Evolutionary conservation across 1,140 invertebrate genomes (phyloP), one percentile per base, ranked within the genome.

Genomic region (Drosophila kikkawai): DNA sequence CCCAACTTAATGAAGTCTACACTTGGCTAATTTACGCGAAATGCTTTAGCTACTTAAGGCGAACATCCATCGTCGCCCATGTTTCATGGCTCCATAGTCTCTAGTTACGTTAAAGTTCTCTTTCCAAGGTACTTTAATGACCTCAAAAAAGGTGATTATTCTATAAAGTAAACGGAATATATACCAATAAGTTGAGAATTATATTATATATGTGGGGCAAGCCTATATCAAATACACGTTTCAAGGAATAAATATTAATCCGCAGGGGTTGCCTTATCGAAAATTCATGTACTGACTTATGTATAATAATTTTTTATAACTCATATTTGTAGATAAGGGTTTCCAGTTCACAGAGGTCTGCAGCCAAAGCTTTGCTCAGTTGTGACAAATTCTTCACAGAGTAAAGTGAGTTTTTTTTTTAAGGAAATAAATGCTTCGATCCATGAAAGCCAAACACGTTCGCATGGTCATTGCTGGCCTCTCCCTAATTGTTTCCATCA

Each of bases 1-100:
- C 85, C 77, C 80, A 90, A 81, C 84, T 87, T 87, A 87, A 87
- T 87, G 84, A 87, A 87, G 84, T 87, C 84, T 84, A 90, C 84
- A 90, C 80, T 87, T 75, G 74, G 80, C 84, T 88, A 88, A 87
- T 88, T 87, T 87, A 90, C 81, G 82, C 75, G 79, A 82, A 86
- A 86, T 73, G 79, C 82, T 80, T 67, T 78, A 66, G 50, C 66
- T 66, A 67, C 73, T 48, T 77, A 77, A 53, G 45, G 42, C 29
- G 37, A 53, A 39, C 36, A 53, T 58, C 37, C 53, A 51, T 59
- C 36, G 56, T 26, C 3, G 22, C 39, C 32, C 42, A 22, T 17
- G 39, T 13, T 6, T 26, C 34, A 32, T 13, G 15, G n/a, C 5
- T 5, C 17, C 9, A 41, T 48, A 58, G 26, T 36, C 66, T 48